Conservation (phyloP, 2,113 vertebrate genomes). For the Spilogale gracilis region DNA sequence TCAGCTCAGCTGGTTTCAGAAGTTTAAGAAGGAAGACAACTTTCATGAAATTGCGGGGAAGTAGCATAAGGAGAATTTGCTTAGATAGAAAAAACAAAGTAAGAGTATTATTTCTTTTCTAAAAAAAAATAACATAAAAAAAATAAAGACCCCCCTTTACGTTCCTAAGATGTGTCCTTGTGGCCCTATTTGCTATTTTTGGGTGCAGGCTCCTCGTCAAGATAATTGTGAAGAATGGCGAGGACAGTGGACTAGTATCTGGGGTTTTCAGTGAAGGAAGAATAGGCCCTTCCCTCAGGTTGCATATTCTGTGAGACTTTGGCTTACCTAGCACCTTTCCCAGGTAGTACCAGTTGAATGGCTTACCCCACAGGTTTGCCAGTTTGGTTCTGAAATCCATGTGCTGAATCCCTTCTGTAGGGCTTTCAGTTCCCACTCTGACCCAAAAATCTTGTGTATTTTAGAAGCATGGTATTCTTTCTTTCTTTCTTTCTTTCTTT, state of each 20-base stretch:
- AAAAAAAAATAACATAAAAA: neutral
- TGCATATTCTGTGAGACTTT: neutral
- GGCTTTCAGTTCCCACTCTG: constrained; percentile 18
- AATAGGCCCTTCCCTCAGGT: neutral
- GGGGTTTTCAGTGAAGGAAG: constrained; percentile 5
- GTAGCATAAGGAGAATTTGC: neutral
- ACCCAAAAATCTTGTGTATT: neutral
- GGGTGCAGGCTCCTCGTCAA: neutral
- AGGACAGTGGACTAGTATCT: neutral
- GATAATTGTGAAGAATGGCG: neutral
- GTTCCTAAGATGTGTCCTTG: neutral
- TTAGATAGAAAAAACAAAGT: neutral
- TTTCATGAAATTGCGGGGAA: neutral
- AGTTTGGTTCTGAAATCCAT: neutral
- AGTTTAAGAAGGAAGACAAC: neutral
- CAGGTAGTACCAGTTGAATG: neutral
- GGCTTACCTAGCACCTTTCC: neutral
- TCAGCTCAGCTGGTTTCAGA: constrained; percentile 21
- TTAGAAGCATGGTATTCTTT: neutral
- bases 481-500: too few relatives aligned
- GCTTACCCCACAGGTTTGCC: neutral
- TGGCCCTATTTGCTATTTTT: neutral
- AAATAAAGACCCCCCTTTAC: neutral
- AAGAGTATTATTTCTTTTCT: neutral
- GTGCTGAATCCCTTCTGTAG: neutral